These are phyloP conservation scores for Ctena decussata DNA, from an alignment of 2,888 invertebrate species.

Conservation along the genomic window DNA sequence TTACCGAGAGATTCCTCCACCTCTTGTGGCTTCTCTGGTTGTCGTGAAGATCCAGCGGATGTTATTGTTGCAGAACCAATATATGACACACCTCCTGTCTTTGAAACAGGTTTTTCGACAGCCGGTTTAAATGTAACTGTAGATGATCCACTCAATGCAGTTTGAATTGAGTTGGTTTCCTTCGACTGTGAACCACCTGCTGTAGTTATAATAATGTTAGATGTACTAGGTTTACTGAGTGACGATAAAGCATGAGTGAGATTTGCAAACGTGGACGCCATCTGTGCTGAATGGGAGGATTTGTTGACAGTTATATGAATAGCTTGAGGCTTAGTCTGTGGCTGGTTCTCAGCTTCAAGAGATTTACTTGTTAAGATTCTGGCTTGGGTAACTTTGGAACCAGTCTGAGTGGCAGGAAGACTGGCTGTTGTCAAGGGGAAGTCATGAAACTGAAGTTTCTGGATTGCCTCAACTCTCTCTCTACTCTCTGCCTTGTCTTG, in stretches of 20 bases:
- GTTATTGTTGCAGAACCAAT: background rate
- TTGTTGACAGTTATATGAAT: constrained; percentile 5
- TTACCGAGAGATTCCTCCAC: constrained; percentile 77
- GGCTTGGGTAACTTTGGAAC: constrained; percentile 74
- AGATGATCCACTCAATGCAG: background rate
- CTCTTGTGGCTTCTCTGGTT: constrained; percentile 8
- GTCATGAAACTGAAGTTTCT: constrained; percentile 83
- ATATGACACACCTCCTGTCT: background rate
- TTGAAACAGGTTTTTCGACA: background rate
- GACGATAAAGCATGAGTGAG: background rate
- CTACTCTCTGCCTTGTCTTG: constrained; percentile 41
- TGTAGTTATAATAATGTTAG: background rate
- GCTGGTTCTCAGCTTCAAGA: constrained; percentile 26
- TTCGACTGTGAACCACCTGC: background rate
- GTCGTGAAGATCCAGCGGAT: background rate
- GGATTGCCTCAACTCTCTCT: constrained; percentile 68
- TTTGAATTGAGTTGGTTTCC: background rate
- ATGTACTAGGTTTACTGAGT: background rate
- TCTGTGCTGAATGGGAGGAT: background rate
- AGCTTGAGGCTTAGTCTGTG: background rate
- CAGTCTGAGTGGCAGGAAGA: constrained; percentile 45
- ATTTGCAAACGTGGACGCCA: background rate
- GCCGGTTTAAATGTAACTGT: background rate
- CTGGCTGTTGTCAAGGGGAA: constrained; percentile 78
- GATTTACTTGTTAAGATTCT: constrained; percentile 65